Conservation (phyloP, 2,113 vertebrate genomes). For the Chauna torquata region DNA sequence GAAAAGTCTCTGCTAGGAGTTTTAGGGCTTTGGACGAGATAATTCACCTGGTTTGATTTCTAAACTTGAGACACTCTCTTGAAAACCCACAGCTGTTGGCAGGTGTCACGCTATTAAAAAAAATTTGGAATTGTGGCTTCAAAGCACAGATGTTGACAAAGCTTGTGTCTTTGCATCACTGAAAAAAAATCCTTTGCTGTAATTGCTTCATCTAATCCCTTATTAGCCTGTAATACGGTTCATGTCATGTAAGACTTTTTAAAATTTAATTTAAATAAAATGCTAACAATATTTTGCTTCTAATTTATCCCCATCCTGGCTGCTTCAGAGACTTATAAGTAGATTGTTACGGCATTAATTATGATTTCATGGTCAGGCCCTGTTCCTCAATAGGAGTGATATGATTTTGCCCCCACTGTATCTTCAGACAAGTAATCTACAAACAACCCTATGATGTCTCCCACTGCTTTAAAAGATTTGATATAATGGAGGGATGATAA, state of each 20-base stretch:
- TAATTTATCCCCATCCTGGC: constrained; percentile 30
- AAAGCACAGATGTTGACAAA: background rate
- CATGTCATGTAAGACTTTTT: constrained; percentile 20
- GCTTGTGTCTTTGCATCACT: background rate
- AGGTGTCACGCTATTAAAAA: background rate
- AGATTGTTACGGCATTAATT: constrained; percentile 83
- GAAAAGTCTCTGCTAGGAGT: background rate
- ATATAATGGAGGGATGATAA: constrained; percentile 58
- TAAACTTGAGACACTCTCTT: background rate
- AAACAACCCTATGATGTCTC: constrained; percentile 50
- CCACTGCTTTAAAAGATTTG: constrained; percentile 46
- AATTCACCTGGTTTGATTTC: background rate
- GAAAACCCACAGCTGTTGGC: background rate
- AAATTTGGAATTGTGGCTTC: background rate
- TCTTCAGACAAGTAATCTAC: constrained; percentile 65
- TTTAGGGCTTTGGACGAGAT: background rate
- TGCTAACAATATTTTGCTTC: constrained; percentile 43
- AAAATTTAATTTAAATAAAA: constrained; percentile 64
- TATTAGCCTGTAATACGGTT: constrained; percentile 29
- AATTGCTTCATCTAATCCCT: constrained; percentile 47
- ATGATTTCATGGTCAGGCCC: constrained; percentile 75
- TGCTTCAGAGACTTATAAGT: constrained; percentile 65
- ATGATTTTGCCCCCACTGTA: constrained; percentile 21
- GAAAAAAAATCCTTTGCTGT: background rate
- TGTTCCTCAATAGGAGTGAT: constrained; percentile 1